Base-by-base conservation (phyloP, 2,888 invertebrate species). In the Microctonus aethiopoides region DNA sequence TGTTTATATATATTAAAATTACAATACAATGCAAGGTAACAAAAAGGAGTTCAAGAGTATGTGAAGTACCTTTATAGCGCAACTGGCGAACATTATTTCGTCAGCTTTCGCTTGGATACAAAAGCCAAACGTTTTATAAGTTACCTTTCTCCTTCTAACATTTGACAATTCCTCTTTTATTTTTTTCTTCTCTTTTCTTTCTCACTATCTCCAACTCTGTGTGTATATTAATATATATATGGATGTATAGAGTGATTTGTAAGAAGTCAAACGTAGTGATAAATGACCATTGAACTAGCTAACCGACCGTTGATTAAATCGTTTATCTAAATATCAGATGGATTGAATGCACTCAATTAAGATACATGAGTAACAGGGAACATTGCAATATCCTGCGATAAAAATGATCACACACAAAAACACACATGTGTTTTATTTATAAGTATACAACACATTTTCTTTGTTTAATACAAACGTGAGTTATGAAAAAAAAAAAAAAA, bases 291-390 rank as follows among this genome's bases (percentile, higher is more conserved):
- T 29, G 16, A 26, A 32, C 51, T 62, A 62, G 51, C 16, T 63
- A 32, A 63, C 52, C 63, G 52, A 63, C 63, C 1, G 63, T 22
- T 52, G 63, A 63, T 63, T 26, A 52, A 16, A 57, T 32, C 62
- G 4, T n/a, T 62, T 46, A 6, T 22, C 36, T 4, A 60, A 60
- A 20, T 57, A 24, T 26, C 54, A 26, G 9, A 22, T 22, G n/a
- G 59, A 59, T 20, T 59, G 20, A 34, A 32, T 59, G 20, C 29
- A 16, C n/a, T 13, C n/a, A n/a, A n/a, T n/a, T n/a, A n/a, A 39
- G 39, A 11, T 39, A 39, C n/a, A 13, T 3, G 13, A 3, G 5
- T n/a, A 36, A 2, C 36, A n/a, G n/a, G 16, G 46, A 46, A 46
- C 7, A 46, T 46, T 16, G 16, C 32, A 57, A 32, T 16, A 57